Percentiles rank a stretch among this genome's conserved stretches.
These are phyloP conservation scores for Amitus sp. DNA, from an alignment of 2,888 invertebrate species.

Conservation along the genomic window DNA sequence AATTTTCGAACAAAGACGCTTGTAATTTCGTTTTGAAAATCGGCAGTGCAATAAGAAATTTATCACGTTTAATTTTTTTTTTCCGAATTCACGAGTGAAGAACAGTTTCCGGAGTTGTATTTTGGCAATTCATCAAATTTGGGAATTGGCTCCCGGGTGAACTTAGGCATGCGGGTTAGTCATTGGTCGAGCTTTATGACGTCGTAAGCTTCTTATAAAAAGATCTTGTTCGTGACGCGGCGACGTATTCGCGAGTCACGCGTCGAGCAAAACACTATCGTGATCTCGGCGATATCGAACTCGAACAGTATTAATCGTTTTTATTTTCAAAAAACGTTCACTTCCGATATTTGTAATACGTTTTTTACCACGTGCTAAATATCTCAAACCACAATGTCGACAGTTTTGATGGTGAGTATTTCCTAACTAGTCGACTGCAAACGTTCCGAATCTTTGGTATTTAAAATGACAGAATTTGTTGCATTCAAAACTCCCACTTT, in stretches of 20 bases:
- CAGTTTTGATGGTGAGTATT: slow-evolving; percentile 56
- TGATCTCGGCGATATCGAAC: slow-evolving; percentile 23
- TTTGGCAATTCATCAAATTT: slow-evolving; percentile 54
- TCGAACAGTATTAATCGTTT: slow-evolving; percentile 43
- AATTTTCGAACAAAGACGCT: not conserved
- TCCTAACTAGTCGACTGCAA: too few relatives aligned
- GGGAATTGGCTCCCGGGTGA: slow-evolving; percentile 52
- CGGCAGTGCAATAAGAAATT: too few relatives aligned
- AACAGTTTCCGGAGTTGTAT: slow-evolving; percentile 52
- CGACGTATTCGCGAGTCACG: slow-evolving; percentile 54
- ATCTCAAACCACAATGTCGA: slow-evolving; percentile 48
- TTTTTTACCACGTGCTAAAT: slow-evolving; percentile 14
- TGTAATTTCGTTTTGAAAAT: too few relatives aligned
- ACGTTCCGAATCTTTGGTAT: too few relatives aligned
- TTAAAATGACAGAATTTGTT: too few relatives aligned
- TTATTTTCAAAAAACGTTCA: too few relatives aligned
- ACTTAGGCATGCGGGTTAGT: slow-evolving; percentile 44
- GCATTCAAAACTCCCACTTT: not conserved
- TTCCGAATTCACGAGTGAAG: slow-evolving; percentile 44
- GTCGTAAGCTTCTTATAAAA: slow-evolving; percentile 57
- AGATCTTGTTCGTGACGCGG: slow-evolving; percentile 48
- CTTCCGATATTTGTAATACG: too few relatives aligned
- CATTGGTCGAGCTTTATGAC: slow-evolving; percentile 48
- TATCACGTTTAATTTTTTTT: too few relatives aligned
- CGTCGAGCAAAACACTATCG: slow-evolving; percentile 33